Conservation (phyloP, 2,888 invertebrate genomes). For the Apocheima hispidaria region DNA sequence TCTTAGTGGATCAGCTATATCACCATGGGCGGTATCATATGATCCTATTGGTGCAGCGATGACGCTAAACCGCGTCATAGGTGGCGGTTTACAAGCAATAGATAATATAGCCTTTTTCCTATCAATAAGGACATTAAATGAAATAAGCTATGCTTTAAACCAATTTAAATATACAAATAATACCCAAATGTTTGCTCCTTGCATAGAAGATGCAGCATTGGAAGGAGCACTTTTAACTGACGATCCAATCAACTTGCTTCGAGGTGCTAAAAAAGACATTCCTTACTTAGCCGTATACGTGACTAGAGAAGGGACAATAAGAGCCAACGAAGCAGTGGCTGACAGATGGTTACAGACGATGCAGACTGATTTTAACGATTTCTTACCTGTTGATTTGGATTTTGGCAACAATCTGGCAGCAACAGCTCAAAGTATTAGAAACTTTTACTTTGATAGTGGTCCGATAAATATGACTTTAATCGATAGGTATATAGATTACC, state of each 20-base stretch:
- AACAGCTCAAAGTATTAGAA: not conserved
- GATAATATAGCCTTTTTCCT: not conserved
- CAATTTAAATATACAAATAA: slow-evolving; percentile 16
- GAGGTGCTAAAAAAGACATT: not conserved
- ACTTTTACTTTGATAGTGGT: slow-evolving; percentile 4
- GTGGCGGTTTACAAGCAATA: not conserved
- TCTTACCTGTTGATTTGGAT: slow-evolving; percentile 10
- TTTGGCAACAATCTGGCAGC: not conserved
- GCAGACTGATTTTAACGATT: slow-evolving; percentile 9
- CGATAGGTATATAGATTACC: not conserved
- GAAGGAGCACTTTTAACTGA: not conserved
- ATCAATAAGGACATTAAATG: not conserved
- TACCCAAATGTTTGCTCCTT: slow-evolving; percentile 13
- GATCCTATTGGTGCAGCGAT: slow-evolving; percentile 2
- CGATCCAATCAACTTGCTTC: not conserved
- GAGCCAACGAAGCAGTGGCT: slow-evolving; percentile 12
- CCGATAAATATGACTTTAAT: not conserved
- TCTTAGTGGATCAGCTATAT: slow-evolving; percentile 65
- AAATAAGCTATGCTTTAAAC: not conserved
- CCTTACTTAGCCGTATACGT: slow-evolving; percentile 4
- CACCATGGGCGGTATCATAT: slow-evolving; percentile 30
- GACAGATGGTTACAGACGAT: slow-evolving; percentile 24
- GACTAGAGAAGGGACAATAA: slow-evolving; percentile 7
- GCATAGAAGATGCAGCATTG: slow-evolving; percentile 3
- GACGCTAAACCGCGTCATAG: not conserved